Evolutionary conservation across 2,113 vertebrate genomes (phyloP).

Genomic region (Malurus alboscapulatus): DNA sequence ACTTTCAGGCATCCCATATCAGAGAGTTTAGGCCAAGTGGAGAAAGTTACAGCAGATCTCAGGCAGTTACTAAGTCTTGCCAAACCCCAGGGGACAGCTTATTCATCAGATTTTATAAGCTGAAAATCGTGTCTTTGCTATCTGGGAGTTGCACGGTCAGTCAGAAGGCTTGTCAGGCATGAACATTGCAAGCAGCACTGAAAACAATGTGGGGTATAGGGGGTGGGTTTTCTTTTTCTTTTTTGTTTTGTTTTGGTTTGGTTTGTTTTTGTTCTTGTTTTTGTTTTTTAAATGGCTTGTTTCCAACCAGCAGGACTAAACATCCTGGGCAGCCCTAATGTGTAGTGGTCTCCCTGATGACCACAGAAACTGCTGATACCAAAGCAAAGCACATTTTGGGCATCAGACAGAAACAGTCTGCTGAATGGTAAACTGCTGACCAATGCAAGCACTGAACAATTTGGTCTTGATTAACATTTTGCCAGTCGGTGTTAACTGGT

Average conservation of each 20-base stretch:
- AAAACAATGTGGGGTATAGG: background rate
- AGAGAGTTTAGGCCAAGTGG: conserved; percentile 14
- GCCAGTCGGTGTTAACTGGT: background rate
- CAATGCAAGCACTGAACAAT: background rate
- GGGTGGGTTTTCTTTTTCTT: too few relatives aligned
- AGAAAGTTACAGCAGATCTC: conserved; percentile 47
- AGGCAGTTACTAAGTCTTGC: background rate
- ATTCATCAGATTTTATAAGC: conserved; percentile 35
- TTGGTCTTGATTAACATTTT: background rate
- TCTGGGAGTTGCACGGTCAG: background rate
- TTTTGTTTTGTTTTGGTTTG: background rate
- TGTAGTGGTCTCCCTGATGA: background rate
- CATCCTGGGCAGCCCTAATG: background rate
- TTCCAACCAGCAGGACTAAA: background rate
- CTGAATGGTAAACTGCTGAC: background rate
- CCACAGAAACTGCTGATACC: background rate
- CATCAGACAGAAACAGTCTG: background rate
- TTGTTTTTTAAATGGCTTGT: background rate
- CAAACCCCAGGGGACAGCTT: conserved; percentile 26
- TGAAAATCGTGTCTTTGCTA: background rate
- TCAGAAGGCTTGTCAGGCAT: background rate
- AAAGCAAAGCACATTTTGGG: background rate
- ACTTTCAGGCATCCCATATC: conserved; percentile 7
- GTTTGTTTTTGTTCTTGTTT: background rate
- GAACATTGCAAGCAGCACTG: background rate